A percentile compares a stretch with the other conserved stretches of the same genome.
Conservation (phyloP, 2,888 invertebrate species). For the Drosophila koepferae region DNA sequence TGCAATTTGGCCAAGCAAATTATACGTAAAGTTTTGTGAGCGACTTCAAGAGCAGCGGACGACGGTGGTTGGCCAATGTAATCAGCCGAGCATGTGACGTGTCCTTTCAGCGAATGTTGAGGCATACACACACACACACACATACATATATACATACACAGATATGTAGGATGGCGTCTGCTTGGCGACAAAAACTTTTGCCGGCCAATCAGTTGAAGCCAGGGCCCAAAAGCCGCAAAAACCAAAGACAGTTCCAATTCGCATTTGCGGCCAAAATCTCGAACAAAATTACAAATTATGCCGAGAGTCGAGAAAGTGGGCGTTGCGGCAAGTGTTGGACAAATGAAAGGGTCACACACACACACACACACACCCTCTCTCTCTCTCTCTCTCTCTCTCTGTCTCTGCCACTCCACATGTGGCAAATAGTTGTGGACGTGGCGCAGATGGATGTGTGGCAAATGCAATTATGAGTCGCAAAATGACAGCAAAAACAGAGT, state of each 20-base stretch:
- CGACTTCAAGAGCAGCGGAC: conserved; percentile 12
- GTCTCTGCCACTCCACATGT: background rate
- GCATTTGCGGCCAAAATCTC: conserved; percentile 39
- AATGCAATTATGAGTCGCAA: conserved; percentile 62
- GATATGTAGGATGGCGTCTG: conserved; percentile 18
- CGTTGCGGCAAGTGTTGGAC: conserved; percentile 60
- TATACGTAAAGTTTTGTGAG: conserved; percentile 70
- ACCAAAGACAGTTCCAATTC: conserved; percentile 26
- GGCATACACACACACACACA: conserved; percentile 16
- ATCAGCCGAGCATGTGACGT: conserved; percentile 73
- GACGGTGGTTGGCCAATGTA: conserved; percentile 44
- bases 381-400: too few species aligned
- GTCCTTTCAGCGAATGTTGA: conserved; percentile 67
- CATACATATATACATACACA: conserved; percentile 27
- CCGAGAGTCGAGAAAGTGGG: conserved; percentile 48
- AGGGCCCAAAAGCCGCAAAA: conserved; percentile 56
- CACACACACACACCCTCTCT: background rate
- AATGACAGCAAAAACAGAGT: conserved; percentile 22
- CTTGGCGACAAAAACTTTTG: conserved; percentile 68
- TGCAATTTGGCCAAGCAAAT: conserved; percentile 75
- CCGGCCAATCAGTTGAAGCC: conserved; percentile 66
- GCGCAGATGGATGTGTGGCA: conserved; percentile 29
- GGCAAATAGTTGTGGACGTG: conserved; percentile 34
- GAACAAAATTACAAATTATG: conserved; percentile 63
- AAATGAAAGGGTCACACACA: conserved; percentile 50